These are phyloP conservation scores for Cacoxenus indagator DNA, from an alignment of 2,888 invertebrate species.

Conservation along the genomic window DNA sequence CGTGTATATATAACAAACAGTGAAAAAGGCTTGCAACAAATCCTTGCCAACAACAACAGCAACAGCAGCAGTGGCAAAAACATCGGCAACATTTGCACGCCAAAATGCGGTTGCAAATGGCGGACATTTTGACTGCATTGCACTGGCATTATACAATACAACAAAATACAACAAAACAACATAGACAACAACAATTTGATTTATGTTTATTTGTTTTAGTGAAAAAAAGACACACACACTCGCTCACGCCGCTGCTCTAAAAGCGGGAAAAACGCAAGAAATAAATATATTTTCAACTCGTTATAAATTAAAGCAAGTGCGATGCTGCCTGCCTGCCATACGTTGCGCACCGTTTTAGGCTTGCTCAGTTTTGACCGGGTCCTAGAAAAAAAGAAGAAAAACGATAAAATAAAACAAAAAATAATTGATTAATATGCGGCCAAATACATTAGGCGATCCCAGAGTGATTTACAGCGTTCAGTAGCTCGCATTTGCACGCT, in stretches of 20 bases:
- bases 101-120: conserved; percentile 17
- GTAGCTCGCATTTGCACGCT: neutral
- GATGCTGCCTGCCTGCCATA: neutral
- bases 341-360: neutral
- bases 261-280: neutral
- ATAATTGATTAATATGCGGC: conserved; percentile 57
- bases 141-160: neutral
- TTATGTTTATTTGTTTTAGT: conserved; percentile 49
- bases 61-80: neutral
- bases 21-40: conserved; percentile 1
- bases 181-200: conserved; percentile 52
- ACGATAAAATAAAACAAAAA: neutral
- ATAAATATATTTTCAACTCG: conserved; percentile 10
- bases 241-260: too few relatives aligned
- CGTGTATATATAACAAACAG: conserved; percentile 17
- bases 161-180: neutral
- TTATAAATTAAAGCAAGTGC: conserved; percentile 17
- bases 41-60: conserved; percentile 8
- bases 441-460: conserved; percentile 57
- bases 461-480: conserved; percentile 48
- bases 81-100: conserved; percentile 9
- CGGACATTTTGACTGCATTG: neutral
- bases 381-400: too few relatives aligned
- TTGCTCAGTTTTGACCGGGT: too few relatives aligned
- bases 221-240: too few relatives aligned